Evolutionary conservation across 2,797 vertebrate genomes (phyloP), one percentile per base, ranked within the genome.

Genomic region (Selene dorsalis): DNA sequence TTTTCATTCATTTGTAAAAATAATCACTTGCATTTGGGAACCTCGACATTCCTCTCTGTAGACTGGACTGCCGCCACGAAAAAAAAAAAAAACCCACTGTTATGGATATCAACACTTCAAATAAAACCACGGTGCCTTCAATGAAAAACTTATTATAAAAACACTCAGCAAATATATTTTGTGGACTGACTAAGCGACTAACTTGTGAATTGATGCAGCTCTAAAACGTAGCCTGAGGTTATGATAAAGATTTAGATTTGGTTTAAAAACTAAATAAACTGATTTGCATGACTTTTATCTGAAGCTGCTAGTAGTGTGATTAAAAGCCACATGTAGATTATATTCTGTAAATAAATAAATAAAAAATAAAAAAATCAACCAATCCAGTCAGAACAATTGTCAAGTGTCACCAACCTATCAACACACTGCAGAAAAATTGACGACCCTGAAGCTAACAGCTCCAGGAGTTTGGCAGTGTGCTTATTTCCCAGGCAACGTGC

Each of bases 401-500:
- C 45, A 30, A 38, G 28, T 24, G 10, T 70, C 41, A 53, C 6
- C 48, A 59, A 63, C 24, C 24, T 26, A 32, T 2, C 62, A 70
- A 62, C 47, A 22, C 8, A 17, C 30, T 67, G 56, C 14, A 24
- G 30, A 48, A 61, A 75, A 35, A 2, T 8, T 41, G 13, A 63
- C 69, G 59, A 83, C 3, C 12, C 45, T 65, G 24, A 50, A 52
- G 24, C 26, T 32, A 45, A 58, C 53, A 53, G 47, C 55, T 63
- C 56, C 59, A 16, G 52, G 1, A 41, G 48, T 41, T 73, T 57
- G n/a, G 62, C 43, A 24, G 16, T 38, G 22, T 47, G 38, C 66
- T 24, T 10, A 62, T 82, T 75, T 80, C 45, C 59, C n/a, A 65
- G 58, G 62, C 45, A 67, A 41, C 62, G 63, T 58, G 18, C 12